Evolutionary conservation across 2,888 invertebrate genomes (phyloP).

Genomic region (Unio pictorum): DNA sequence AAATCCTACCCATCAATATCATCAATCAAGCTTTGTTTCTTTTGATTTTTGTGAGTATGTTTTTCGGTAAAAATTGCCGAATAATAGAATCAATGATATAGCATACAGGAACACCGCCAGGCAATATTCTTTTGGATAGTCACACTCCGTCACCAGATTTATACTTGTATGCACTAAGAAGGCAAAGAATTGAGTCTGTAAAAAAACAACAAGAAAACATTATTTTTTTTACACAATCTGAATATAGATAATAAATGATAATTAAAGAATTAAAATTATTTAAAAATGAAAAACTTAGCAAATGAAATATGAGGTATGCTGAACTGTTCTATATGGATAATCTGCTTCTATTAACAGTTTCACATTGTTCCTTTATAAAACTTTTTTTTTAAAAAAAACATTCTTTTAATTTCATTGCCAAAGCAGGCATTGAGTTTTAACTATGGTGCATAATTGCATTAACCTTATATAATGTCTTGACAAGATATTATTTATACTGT

Average conservation of each 20-base stretch:
- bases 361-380: too few relatives aligned
- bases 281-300: not conserved
- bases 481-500: too few relatives aligned
- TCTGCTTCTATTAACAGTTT: too few relatives aligned
- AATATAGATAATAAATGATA: not conserved
- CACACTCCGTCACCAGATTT: constrained; percentile 52
- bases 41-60: constrained; percentile 68
- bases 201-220: constrained; percentile 8
- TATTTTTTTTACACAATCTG: not conserved
- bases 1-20: too few relatives aligned
- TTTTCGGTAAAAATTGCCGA: constrained; percentile 92
- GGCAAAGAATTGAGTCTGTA: constrained; percentile 66
- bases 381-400: too few relatives aligned
- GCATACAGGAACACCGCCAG: constrained; percentile 80
- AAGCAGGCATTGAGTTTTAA: too few relatives aligned
- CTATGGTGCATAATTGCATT: too few relatives aligned
- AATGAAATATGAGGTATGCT: not conserved
- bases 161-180: constrained; percentile 65
- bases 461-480: too few relatives aligned
- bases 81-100: constrained; percentile 93
- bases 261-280: not conserved
- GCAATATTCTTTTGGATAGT: constrained; percentile 55
- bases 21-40: constrained; percentile 2
- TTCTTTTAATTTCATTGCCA: too few relatives aligned
- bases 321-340: not conserved